Evolutionary conservation across 2,113 vertebrate species (phyloP).

Genomic region (Microtus richardsoni): DNA sequence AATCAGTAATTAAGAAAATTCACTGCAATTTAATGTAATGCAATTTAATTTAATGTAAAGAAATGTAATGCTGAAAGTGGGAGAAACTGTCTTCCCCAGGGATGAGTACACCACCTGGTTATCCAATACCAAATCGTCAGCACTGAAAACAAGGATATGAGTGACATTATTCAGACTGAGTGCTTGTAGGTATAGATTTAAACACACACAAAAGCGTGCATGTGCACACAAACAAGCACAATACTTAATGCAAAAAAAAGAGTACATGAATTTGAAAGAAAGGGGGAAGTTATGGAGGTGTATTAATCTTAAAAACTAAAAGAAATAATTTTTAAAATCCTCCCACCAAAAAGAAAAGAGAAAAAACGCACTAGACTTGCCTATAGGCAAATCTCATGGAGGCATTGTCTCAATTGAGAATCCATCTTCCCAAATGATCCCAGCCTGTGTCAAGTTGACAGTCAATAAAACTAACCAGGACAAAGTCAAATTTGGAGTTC

Average conservation of each 20-base stretch:
- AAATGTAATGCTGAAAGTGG: background rate
- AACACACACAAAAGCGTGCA: background rate
- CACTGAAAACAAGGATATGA: background rate
- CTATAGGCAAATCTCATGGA: background rate
- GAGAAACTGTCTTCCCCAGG: background rate
- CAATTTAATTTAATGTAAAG: no score
- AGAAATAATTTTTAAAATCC: background rate
- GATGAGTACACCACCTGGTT: background rate
- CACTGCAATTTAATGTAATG: background rate
- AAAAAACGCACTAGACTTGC: background rate
- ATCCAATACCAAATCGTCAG: background rate
- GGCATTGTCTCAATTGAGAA: background rate
- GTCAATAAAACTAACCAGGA: background rate
- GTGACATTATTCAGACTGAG: background rate
- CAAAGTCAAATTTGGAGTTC: slow-evolving; percentile 40
- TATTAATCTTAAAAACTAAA: background rate
- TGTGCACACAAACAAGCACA: background rate
- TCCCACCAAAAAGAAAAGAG: background rate
- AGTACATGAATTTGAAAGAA: background rate
- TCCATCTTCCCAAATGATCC: background rate
- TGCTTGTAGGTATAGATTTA: background rate
- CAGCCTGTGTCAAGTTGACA: background rate
- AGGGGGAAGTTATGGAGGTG: background rate
- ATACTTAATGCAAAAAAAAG: background rate
- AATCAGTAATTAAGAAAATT: background rate